These are phyloP conservation scores for Tetrapedia diversipes DNA, from an alignment of 2,888 invertebrate species.

Conservation along the genomic window DNA sequence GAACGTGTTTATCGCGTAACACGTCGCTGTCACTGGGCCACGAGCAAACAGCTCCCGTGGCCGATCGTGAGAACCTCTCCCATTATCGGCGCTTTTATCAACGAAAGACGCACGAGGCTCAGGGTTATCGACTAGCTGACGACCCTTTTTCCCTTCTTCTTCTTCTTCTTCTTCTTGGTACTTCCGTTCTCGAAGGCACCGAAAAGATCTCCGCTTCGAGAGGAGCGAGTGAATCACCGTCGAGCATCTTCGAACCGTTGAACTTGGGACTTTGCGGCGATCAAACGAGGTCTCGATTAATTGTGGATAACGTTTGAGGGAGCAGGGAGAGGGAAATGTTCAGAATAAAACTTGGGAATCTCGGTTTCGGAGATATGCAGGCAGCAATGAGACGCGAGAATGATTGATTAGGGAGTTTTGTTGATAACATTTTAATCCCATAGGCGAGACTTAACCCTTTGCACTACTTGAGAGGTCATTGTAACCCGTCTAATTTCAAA, in stretches of 20 bases:
- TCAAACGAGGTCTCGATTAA: neutral
- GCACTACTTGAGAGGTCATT: too few species aligned
- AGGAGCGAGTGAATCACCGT: conserved; percentile 26
- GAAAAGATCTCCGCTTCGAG: neutral
- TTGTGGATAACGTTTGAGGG: neutral
- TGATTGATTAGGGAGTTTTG: neutral
- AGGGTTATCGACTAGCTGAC: conserved; percentile 53
- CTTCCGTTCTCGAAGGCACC: conserved; percentile 13
- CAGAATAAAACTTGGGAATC: neutral
- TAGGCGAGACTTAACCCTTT: too few species aligned
- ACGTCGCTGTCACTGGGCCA: conserved; percentile 46
- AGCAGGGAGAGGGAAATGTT: neutral
- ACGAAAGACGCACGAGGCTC: conserved; percentile 41
- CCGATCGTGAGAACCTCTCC: conserved; percentile 42
- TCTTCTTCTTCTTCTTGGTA: conserved; percentile 15
- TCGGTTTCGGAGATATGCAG: too few species aligned
- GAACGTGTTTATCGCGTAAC: conserved; percentile 41
- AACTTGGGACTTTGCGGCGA: conserved; percentile 4
- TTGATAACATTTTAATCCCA: too few species aligned
- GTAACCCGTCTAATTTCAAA: too few species aligned
- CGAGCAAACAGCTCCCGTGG: conserved; percentile 54
- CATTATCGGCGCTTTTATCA: conserved; percentile 56
- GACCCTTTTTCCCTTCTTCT: conserved; percentile 32
- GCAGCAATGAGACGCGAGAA: neutral
- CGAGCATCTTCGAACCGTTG: neutral